phyloP scores from a whole-genome alignment of 2,797 vertebrate species.

The Notolabrus celidotus region DNA sequence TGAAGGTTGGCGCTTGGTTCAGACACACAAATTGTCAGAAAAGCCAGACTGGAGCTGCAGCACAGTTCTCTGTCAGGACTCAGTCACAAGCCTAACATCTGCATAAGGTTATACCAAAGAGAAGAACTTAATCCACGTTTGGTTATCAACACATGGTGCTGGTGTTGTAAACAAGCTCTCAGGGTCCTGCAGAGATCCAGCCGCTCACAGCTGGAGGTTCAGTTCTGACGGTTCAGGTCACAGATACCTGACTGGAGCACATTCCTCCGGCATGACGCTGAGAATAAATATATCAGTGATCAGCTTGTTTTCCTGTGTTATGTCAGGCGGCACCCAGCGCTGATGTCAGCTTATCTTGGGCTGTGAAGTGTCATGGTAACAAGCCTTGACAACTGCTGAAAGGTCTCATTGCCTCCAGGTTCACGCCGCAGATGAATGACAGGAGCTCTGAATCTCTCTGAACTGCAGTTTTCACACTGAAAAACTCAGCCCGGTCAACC shows the following conservation, averaged over 20 bases:
- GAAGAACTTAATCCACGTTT: neutral
- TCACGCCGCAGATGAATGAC: constrained; percentile 47
- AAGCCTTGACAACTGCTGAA: constrained; percentile 57
- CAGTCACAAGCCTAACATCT: neutral
- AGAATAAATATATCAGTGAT: neutral
- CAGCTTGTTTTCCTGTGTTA: constrained; percentile 22
- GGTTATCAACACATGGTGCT: neutral
- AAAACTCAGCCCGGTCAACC: neutral
- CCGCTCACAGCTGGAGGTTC: neutral
- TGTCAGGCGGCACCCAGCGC: constrained; percentile 42
- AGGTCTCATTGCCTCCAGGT: constrained; percentile 38
- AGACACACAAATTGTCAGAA: no score
- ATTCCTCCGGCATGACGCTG: constrained; percentile 38
- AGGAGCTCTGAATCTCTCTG: constrained; percentile 8
- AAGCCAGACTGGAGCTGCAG: neutral
- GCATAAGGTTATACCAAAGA: neutral
- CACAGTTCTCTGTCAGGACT: neutral
- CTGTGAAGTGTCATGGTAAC: constrained; percentile 55
- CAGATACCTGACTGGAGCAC: constrained; percentile 1
- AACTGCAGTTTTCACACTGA: neutral
- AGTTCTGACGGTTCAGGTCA: constrained; percentile 23
- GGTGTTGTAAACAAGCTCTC: neutral
- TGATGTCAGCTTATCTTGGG: constrained; percentile 55
- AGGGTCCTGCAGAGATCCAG: neutral
- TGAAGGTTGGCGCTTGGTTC: no score